Conservation (phyloP, 2,113 vertebrate genomes). For the Xiphophorus maculatus region DNA sequence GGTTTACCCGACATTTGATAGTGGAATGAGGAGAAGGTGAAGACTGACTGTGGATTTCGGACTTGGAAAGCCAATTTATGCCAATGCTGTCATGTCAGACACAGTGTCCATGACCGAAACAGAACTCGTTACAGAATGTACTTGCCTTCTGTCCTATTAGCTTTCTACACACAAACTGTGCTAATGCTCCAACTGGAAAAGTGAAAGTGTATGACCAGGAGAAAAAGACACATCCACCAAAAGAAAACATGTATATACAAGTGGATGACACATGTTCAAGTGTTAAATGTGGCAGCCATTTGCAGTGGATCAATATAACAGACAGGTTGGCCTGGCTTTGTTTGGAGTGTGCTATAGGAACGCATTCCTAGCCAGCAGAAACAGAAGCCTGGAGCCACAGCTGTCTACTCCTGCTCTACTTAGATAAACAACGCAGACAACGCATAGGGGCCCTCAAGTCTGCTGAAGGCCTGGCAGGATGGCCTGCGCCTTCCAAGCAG, state of each 20-base stretch:
- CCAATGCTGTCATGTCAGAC: neutral
- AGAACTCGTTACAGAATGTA: slow-evolving; percentile 2
- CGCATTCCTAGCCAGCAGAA: slow-evolving; percentile 86
- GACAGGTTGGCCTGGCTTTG: slow-evolving; percentile 85
- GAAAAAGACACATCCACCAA: slow-evolving; percentile 2
- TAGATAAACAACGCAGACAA: slow-evolving; percentile 87
- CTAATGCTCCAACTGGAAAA: neutral
- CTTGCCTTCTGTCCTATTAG: neutral
- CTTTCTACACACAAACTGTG: neutral
- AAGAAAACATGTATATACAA: slow-evolving; percentile 3
- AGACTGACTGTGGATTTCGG: slow-evolving; percentile 34
- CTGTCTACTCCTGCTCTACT: slow-evolving; percentile 83
- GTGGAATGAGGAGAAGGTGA: slow-evolving; percentile 4
- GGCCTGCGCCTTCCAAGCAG: slow-evolving; percentile 58
- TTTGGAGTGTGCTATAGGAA: slow-evolving; percentile 86
- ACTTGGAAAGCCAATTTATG: slow-evolving; percentile 18
- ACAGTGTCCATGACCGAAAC: slow-evolving; percentile 2
- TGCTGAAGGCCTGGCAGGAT: slow-evolving; percentile 62
- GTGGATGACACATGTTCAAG: slow-evolving; percentile 34
- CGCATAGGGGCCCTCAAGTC: slow-evolving; percentile 69
- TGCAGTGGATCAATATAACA: slow-evolving; percentile 73
- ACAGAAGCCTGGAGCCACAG: slow-evolving; percentile 90
- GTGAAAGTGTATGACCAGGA: slow-evolving; percentile 5
- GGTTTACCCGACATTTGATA: slow-evolving; percentile 42
- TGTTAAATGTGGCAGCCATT: slow-evolving; percentile 56